phyloP scores from a whole-genome alignment of 1,140 invertebrate genomes.

The Drosophila suzukii region DNA sequence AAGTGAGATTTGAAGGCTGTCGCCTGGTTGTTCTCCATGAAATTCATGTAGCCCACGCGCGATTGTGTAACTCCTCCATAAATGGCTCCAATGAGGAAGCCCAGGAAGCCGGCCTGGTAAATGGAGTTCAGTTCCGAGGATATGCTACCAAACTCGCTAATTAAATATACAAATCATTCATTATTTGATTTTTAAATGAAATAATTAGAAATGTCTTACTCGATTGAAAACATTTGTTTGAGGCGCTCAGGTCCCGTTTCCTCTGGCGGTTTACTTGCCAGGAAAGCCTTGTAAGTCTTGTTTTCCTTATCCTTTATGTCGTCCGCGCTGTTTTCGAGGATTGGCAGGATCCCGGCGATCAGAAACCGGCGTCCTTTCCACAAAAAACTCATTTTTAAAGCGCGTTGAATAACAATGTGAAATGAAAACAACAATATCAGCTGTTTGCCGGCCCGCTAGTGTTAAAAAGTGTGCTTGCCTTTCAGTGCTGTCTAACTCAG shows the following conservation, averaged over 20 bases:
- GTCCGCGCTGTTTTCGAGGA: slow-evolving; percentile 30
- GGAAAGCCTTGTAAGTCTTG: slow-evolving; percentile 72
- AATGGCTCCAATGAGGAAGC: slow-evolving; percentile 86
- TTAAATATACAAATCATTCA: slow-evolving; percentile 72
- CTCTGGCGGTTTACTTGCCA: slow-evolving; percentile 41
- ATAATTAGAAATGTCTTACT: slow-evolving; percentile 75
- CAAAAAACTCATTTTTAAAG: slow-evolving; percentile 80
- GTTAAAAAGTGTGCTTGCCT: neutral
- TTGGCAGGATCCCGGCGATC: slow-evolving; percentile 62
- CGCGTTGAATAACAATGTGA: slow-evolving; percentile 56
- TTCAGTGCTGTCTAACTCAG: slow-evolving; percentile 9
- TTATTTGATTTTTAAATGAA: neutral
- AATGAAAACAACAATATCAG: slow-evolving; percentile 41
- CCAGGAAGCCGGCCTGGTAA: slow-evolving; percentile 86
- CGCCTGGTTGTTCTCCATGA: slow-evolving; percentile 90
- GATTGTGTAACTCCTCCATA: slow-evolving; percentile 88
- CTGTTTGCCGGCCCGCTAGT: slow-evolving; percentile 25
- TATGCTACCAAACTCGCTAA: slow-evolving; percentile 87
- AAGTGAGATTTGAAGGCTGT: slow-evolving; percentile 88
- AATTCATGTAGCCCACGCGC: slow-evolving; percentile 87
- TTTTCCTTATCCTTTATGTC: slow-evolving; percentile 68
- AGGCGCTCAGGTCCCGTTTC: slow-evolving; percentile 85
- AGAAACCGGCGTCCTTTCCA: slow-evolving; percentile 51
- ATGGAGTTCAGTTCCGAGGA: slow-evolving; percentile 87
- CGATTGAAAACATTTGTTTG: slow-evolving; percentile 84